Evolutionary conservation across 2,888 invertebrate genomes (phyloP), one percentile per base, ranked within the genome.

Genomic region (Hirtodrosophila histrioides): DNA sequence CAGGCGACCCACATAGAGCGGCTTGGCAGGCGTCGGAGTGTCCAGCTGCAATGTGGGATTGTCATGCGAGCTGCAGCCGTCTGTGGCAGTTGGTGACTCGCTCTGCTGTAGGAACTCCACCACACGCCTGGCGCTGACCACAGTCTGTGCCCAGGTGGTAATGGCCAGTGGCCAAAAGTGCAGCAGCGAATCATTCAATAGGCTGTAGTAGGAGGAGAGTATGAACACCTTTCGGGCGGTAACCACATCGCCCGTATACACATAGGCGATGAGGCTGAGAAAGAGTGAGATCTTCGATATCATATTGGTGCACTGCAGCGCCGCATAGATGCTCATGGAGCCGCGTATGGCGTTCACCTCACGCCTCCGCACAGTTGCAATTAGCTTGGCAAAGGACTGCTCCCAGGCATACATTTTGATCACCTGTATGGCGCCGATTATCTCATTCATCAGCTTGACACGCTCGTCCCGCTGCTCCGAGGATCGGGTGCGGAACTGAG

Each of bases 361-460:
- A 86, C 94, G 94, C 81, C 94, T 93, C 78, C 97, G 93, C 0
- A 96, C 94, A 23, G 93, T 91, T 3, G 94, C 94, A 8, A 97
- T 95, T 33, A 97, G 92, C 43, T 93, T 92, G 0, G 94, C 94
- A 88, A 97, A 97, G 0, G 95, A 95, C 40, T 94, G 94, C 90
- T 97, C 97, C 95, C 97, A 97, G 0, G 96, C 95, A 88, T 96
- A 97, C 96, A 97, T 97, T 90, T 97, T 97, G 74, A 97, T 96
- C 0, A 97, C 95, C 70, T 96, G 94, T 76, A 97, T 96, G 5
- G 96, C 96, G 31, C 94, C 94, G 27, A 97, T 94, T 0, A 97
- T 95, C 89, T 97, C 98, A 88, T 96, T 97, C 97, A 98, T 98
- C 0, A 97, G 91, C 27, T 96, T 93, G 0, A 98, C 95, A 3